Conservation (phyloP, 2,797 vertebrate genomes). For the Micropoecilia bifurca region DNA sequence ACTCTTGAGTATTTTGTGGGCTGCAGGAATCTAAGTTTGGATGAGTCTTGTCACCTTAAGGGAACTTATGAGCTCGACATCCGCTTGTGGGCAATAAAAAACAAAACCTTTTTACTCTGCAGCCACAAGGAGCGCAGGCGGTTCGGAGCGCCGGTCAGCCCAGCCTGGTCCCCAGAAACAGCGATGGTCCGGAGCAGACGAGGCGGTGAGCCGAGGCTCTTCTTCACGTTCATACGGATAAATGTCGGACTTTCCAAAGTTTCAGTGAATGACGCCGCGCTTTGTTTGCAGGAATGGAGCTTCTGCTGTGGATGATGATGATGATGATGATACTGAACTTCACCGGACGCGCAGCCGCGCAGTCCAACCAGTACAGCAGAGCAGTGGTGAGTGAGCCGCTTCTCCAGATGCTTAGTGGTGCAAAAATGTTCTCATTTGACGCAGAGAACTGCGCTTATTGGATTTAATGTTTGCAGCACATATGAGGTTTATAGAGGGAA, state of each 20-base stretch:
- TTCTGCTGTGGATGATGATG: conserved; percentile 47
- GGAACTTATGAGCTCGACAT: not conserved
- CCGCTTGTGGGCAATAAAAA: not conserved
- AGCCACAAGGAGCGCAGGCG: conserved; percentile 5
- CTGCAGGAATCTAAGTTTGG: not conserved
- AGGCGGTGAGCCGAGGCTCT: conserved; percentile 58
- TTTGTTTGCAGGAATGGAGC: conserved; percentile 57
- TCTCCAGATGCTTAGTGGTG: not conserved
- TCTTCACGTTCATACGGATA: not conserved
- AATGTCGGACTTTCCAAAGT: conserved; percentile 7
- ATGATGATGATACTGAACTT: conserved; percentile 38
- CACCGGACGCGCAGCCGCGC: conserved; percentile 34
- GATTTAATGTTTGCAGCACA: not conserved
- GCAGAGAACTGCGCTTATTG: not conserved
- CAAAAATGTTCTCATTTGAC: not conserved
- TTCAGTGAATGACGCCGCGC: not conserved
- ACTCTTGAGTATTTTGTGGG: not conserved
- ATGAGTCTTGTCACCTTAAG: not conserved
- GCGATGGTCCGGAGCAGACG: conserved; percentile 27
- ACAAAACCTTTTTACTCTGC: not conserved
- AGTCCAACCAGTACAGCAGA: conserved; percentile 65
- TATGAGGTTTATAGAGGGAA: not conserved
- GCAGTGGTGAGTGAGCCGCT: conserved; percentile 75
- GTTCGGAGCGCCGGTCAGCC: conserved; percentile 53
- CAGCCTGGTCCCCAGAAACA: conserved; percentile 62